Percentiles rank a stretch among this genome's conserved stretches.
Evolutionary conservation across 2,888 invertebrate species (phyloP).

Genomic region (Aspidapion aeneum): DNA sequence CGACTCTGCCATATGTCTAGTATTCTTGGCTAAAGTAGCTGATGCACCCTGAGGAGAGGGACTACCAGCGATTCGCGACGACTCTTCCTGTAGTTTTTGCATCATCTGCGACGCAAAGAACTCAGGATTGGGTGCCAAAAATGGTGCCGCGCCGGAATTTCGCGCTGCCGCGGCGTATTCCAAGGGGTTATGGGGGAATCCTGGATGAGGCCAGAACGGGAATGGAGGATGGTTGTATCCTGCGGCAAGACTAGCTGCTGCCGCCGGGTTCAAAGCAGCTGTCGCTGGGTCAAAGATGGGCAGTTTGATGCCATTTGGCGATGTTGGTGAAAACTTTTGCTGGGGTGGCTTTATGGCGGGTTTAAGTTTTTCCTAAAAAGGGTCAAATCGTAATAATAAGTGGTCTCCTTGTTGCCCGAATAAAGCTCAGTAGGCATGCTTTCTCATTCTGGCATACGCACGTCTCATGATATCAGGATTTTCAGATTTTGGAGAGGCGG

Average conservation of each 20-base stretch:
- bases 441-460: too few relatives aligned
- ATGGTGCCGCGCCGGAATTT: conserved; percentile 43
- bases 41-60: conserved; percentile 26
- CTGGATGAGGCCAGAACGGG: conserved; percentile 72
- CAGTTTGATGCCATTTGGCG: conserved; percentile 72
- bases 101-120: conserved; percentile 78
- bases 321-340: conserved; percentile 51
- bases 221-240: conserved; percentile 65
- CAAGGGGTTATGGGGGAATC: conserved; percentile 55
- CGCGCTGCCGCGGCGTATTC: conserved; percentile 47
- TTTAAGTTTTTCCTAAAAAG: conserved; percentile 47
- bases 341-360: conserved; percentile 50
- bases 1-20: conserved; percentile 61
- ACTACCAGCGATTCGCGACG: conserved; percentile 47
- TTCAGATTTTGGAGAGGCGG: too few relatives aligned
- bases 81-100: conserved; percentile 73
- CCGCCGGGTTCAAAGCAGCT: conserved; percentile 35
- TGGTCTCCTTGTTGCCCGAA: too few relatives aligned
- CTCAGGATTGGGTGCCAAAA: conserved; percentile 59
- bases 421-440: too few relatives aligned
- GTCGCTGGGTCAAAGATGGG: conserved; percentile 56
- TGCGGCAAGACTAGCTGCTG: conserved; percentile 34
- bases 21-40: conserved; percentile 46
- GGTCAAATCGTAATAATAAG: not conserved
- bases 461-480: too few relatives aligned